These are phyloP conservation scores for Phasianus colchicus DNA, from an alignment of 2,113 vertebrate species.

Conservation along the genomic window DNA sequence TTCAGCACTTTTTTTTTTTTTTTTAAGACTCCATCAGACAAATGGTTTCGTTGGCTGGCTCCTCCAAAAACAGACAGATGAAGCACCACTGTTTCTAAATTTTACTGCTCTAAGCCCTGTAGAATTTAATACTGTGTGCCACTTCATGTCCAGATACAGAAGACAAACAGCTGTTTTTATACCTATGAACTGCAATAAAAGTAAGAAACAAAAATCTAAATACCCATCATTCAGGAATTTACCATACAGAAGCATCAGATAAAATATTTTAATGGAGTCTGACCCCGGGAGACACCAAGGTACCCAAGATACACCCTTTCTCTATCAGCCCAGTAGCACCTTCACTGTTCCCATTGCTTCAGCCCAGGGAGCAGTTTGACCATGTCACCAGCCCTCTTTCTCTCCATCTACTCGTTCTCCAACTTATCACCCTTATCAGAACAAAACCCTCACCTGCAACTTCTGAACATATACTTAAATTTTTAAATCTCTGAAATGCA, in stretches of 20 bases:
- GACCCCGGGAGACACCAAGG: background rate
- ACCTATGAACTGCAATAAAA: background rate
- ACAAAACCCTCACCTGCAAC: background rate
- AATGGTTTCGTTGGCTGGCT: no score
- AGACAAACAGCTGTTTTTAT: background rate
- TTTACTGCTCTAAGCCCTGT: background rate
- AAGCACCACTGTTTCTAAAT: background rate
- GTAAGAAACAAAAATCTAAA: background rate
- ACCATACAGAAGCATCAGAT: background rate
- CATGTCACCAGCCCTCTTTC: background rate
- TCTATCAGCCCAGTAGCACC: accelerated
- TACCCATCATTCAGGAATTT: background rate
- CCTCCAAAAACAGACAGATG: background rate
- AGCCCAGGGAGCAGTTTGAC: background rate
- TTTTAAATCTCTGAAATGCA: background rate
- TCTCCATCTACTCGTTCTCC: background rate
- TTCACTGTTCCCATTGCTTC: background rate
- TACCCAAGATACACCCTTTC: background rate
- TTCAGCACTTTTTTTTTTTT: background rate
- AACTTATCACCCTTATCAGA: background rate
- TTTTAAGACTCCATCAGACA: background rate
- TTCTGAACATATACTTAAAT: accelerated
- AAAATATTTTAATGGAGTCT: background rate
- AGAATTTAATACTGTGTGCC: background rate
- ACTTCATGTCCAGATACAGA: background rate